phyloP scores from a whole-genome alignment of 2,797 vertebrate species.

The Enteromius treurensis region DNA sequence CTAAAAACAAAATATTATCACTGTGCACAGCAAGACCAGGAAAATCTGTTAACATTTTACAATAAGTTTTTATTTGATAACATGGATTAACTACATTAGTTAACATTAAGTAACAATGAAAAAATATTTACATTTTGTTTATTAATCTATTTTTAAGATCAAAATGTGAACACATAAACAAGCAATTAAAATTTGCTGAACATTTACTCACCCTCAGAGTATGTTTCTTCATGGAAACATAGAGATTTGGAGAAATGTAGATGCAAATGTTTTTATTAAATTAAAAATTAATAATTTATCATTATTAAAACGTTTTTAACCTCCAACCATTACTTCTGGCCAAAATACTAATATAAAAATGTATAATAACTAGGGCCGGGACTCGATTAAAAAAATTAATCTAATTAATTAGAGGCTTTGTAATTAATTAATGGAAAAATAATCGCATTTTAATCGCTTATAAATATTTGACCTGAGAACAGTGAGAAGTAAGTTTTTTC shows the following conservation, averaged over 20 bases:
- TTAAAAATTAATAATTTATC: no score
- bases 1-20: background rate
- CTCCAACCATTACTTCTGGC: background rate
- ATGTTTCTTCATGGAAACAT: background rate
- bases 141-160: background rate
- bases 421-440: no score
- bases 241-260: background rate
- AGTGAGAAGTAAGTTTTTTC: no score
- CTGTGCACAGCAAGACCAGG: background rate
- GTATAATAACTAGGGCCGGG: no score
- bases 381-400: no score
- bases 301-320: background rate
- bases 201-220: background rate
- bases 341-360: no score
- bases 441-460: no score
- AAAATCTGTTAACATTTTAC: background rate
- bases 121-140: background rate
- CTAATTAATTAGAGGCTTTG: no score
- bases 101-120: background rate
- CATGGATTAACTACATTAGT: background rate
- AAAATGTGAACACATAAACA: background rate
- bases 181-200: background rate
- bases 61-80: background rate
- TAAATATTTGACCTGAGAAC: no score
- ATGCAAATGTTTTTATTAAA: no score